Evolutionary conservation across 1,140 invertebrate species (phyloP).

Genomic region (Lasioglossum baleicum): DNA sequence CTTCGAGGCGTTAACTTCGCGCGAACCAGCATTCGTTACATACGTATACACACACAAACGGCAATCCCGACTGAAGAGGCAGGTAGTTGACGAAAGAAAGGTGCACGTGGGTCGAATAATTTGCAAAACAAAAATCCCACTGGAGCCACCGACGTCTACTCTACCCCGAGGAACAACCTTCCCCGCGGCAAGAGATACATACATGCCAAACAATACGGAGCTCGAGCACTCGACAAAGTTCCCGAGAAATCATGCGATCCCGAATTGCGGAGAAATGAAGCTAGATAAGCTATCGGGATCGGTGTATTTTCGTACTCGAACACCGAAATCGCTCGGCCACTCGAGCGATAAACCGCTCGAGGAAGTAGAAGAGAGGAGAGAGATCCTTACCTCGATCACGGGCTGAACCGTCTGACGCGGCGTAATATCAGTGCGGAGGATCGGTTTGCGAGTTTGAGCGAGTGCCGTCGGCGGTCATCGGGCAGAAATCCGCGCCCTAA

Average conservation of each 20-base stretch:
- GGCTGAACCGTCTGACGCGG: conserved; percentile 15
- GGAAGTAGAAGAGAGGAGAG: neutral
- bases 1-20: no score
- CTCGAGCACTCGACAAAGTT: no score
- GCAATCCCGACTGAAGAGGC: neutral
- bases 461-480: conserved; percentile 28
- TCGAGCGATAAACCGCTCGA: neutral
- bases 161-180: no score
- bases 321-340: neutral
- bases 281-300: no score
- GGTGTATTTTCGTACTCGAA: neutral
- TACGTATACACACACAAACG: no score
- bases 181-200: no score
- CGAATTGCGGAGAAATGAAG: no score
- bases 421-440: conserved; percentile 31
- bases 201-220: no score
- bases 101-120: neutral
- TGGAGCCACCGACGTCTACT: neutral
- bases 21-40: no score
- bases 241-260: no score
- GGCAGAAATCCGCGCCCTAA: conserved; percentile 45
- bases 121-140: neutral
- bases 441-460: conserved; percentile 3
- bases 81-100: neutral
- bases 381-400: conserved; percentile 19